Conservation (phyloP, 2,888 invertebrate genomes). For the Conops quadrifasciatus region DNA sequence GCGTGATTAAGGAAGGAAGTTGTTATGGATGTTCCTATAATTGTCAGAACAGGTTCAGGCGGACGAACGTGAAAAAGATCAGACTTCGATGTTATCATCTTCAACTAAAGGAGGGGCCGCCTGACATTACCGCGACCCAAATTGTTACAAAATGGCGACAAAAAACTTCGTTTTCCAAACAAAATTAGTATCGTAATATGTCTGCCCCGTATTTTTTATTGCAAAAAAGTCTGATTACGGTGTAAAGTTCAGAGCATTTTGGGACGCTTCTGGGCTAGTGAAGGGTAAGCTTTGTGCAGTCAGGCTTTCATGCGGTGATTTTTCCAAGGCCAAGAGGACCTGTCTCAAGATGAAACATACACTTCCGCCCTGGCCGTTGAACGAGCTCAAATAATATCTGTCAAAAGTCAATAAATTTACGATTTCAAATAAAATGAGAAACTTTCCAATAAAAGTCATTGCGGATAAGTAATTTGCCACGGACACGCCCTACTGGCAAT, state of each 20-base stretch:
- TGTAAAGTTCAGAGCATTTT: background rate
- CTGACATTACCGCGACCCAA: conserved; percentile 51
- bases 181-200: background rate
- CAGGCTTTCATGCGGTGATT: background rate
- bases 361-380: background rate
- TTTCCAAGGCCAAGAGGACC: background rate
- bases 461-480: conserved; percentile 19
- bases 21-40: conserved; percentile 56
- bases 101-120: conserved; percentile 43
- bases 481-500: conserved; percentile 26
- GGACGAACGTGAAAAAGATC: conserved; percentile 17
- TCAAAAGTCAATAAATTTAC: conserved; percentile 48
- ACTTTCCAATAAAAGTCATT: conserved; percentile 34
- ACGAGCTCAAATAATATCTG: conserved; percentile 39
- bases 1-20: conserved; percentile 64
- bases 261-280: background rate
- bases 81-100: conserved; percentile 31
- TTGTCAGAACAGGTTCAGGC: conserved; percentile 32
- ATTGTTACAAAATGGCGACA: conserved; percentile 29
- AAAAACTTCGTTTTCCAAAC: background rate
- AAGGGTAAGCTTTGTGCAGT: background rate
- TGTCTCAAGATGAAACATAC: background rate
- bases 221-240: background rate
- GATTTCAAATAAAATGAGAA: conserved; percentile 35
- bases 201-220: background rate